Base-by-base conservation (phyloP, 2,797 vertebrate species). In the Acanthopagrus latus region DNA sequence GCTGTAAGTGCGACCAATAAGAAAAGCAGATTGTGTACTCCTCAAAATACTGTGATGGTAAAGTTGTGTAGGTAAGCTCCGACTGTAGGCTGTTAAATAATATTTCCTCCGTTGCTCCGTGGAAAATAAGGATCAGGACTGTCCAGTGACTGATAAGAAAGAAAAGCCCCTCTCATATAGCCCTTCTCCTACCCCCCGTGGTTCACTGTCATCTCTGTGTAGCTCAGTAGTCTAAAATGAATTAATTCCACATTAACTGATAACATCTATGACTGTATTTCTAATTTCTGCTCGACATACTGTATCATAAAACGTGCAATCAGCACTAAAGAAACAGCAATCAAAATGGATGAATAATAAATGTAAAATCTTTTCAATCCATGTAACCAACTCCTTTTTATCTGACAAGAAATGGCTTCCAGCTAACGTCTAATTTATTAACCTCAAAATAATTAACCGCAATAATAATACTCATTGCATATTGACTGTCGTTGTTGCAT, bases 121-220 rank as follows among this genome's bases (percentile, higher is more conserved):
- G 91, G 89, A 90, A 83, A 92, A 92, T 89, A 86, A 88, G 90
- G 89, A 87, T 92, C 77, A 91, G 84, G 89, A 92, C 81, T 91
- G 92, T 88, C 86, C 69, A 43, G 84, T 46, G 71, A 21, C 90
- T 92, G 92, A 92, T 93, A 92, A 93, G 92, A 67, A 25, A 78
- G 79, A 83, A 87, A 81, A 88, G 69, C 85, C 82, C 67, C 76
- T 74, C 52, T 38, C 50, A 64, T 38, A 71, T n/a, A 55, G 64
- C 14, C 67, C 71, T 64, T 1, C 80, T 71, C 56, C 67, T 5
- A 62, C 82, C 82, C 88, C 85, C 86, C 10, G 58, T 14, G 59
- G 84, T 29, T 83, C 71, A 14, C 81, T 80, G 77, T 86, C 87
- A 75, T 79, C 72, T 65, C 78, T 18, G 57, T 69, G 62, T 54